Evolutionary conservation across 2,113 vertebrate genomes (phyloP).

Genomic region (Panthera tigris): DNA sequence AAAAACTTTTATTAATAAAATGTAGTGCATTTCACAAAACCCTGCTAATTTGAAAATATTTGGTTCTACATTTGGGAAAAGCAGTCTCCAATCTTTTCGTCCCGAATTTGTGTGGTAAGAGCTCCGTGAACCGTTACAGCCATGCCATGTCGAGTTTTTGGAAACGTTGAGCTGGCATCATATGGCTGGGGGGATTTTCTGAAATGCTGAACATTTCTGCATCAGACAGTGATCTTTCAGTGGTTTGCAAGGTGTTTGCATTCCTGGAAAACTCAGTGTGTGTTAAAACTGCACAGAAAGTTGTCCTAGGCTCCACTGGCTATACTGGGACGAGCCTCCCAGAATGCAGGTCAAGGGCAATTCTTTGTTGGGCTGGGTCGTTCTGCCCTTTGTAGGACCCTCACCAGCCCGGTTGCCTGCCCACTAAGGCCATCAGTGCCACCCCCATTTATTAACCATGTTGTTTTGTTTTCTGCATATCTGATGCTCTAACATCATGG

Average conservation of each 20-base stretch:
- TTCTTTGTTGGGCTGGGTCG: too few relatives aligned
- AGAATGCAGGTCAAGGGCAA: background rate
- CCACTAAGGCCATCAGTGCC: too few relatives aligned
- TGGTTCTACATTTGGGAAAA: background rate
- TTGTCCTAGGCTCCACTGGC: background rate
- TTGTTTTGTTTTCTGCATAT: background rate
- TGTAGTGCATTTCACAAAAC: background rate
- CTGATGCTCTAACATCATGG: background rate
- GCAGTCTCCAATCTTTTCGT: background rate
- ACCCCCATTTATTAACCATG: background rate
- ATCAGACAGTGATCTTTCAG: background rate
- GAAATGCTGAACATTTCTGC: background rate
- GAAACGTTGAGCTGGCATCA: background rate
- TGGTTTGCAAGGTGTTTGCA: background rate
- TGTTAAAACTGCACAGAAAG: background rate
- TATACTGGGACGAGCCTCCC: background rate
- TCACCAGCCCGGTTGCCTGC: background rate
- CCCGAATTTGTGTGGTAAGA: rapidly evolving
- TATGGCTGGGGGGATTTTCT: background rate
- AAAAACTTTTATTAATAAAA: background rate
- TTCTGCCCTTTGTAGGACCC: background rate
- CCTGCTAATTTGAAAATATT: background rate
- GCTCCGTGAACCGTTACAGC: too few relatives aligned
- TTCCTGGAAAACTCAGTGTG: background rate
- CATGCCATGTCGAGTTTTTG: rapidly evolving